Percentiles rank a stretch among this genome's conserved stretches.
phyloP scores from a whole-genome alignment of 2,113 vertebrate genomes.

The Rhea pennata region DNA sequence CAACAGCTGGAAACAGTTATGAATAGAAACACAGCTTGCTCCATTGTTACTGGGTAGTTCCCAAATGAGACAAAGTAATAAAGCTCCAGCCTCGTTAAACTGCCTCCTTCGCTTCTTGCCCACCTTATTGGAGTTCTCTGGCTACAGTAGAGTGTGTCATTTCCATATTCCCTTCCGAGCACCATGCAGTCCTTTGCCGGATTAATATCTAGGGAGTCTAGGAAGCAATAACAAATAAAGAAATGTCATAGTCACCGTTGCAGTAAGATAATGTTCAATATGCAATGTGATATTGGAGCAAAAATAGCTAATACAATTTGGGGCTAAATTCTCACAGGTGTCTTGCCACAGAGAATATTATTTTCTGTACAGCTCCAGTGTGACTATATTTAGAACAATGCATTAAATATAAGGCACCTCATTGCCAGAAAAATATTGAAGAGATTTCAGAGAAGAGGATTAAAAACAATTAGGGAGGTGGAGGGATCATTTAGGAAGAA shows the following conservation, averaged over 20 bases:
- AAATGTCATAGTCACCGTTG: not conserved
- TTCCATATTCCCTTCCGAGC: accelerated
- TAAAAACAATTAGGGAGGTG: not conserved
- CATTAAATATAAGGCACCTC: not conserved
- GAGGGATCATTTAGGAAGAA: not conserved
- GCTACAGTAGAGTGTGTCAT: not conserved
- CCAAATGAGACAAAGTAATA: not conserved
- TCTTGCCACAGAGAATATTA: not conserved
- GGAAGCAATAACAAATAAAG: not conserved
- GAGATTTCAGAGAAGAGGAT: not conserved
- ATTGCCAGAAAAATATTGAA: not conserved
- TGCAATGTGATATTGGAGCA: accelerated
- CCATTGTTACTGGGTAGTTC: not conserved
- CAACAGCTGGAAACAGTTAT: not conserved
- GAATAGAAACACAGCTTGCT: not conserved
- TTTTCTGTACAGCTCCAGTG: not conserved
- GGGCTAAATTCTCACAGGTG: not conserved
- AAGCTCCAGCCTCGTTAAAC: not conserved
- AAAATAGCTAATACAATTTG: not conserved
- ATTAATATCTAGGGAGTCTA: not conserved
- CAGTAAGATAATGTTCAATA: not conserved
- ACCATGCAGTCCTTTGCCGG: not conserved
- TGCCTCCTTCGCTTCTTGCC: accelerated
- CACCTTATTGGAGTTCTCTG: accelerated
- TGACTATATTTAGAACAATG: not conserved